phyloP scores from a whole-genome alignment of 2,888 invertebrate species.

The Penaeus monodon region DNA sequence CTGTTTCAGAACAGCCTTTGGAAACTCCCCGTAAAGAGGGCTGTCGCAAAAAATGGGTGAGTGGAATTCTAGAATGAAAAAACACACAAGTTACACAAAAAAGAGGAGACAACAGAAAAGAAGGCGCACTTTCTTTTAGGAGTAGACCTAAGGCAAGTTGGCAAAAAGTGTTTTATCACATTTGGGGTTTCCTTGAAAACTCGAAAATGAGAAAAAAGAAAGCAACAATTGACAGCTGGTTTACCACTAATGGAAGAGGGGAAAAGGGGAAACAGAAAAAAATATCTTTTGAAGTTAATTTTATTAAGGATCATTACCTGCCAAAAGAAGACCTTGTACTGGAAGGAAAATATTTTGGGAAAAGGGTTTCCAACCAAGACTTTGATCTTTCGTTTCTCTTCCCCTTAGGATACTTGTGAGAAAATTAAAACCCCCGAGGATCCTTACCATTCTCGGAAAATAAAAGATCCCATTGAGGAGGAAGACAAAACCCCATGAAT shows the following conservation, averaged over 20 bases:
- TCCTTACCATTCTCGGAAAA: conserved; percentile 18
- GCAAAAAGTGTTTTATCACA: conserved; percentile 13
- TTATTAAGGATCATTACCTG: conserved; percentile 27
- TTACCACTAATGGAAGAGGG: conserved; percentile 17
- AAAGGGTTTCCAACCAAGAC: conserved; percentile 19
- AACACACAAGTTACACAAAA: conserved; percentile 4
- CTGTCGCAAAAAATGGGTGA: not conserved
- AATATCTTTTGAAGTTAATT: conserved; percentile 22
- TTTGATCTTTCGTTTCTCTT: conserved; percentile 14
- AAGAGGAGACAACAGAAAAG: conserved; percentile 1
- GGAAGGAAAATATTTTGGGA: conserved; percentile 6
- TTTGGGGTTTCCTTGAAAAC: conserved; percentile 13
- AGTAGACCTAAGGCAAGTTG: conserved; percentile 22
- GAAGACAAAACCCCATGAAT: conserved; percentile 30
- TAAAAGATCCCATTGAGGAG: conserved; percentile 26
- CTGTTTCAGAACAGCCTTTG: not conserved
- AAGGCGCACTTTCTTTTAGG: not conserved
- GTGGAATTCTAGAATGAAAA: conserved; percentile 29
- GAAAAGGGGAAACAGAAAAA: conserved; percentile 17
- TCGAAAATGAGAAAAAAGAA: not conserved
- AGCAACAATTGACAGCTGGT: not conserved
- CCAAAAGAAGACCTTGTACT: conserved; percentile 19
- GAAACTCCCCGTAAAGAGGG: not conserved
- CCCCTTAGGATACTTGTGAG: conserved; percentile 11
- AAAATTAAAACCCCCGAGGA: conserved; percentile 11